Evolutionary conservation across 2,113 vertebrate species (phyloP), one percentile per base, ranked within the genome.

Genomic region (Sterna hirundo): DNA sequence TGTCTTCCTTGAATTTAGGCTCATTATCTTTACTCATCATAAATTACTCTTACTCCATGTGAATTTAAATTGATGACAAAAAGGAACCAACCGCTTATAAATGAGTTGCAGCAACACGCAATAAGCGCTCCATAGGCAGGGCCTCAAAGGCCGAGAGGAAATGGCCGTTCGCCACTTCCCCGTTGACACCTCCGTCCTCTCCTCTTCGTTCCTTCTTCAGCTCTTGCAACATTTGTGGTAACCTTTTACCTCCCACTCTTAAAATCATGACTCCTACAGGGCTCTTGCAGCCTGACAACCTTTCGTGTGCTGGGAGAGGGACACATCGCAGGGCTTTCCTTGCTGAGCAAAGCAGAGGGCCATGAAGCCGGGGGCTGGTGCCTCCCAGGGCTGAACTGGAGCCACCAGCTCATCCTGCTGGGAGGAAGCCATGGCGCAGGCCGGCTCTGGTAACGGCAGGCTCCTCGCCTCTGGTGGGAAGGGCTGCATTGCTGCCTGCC

Each of bases 351-450:
- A 38, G 58, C 61, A 34, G 60, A 46, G 36, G 40, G 44, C 76
- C 38, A n/a, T 0, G 0, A 42, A 49, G 55, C 40, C 1, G 1
- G 34, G 30, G 29, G 7, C 18, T 3, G 2, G 36, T 30, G 29
- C 47, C 27, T 36, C 13, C 21, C 38, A 7, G 80, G 5, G 27
- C 46, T 2, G 0, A n/a, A 5, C 13, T 36, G 52, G 25, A 32
- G 75, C 8, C 14, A 26, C 7, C 49, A 15, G 49, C 54, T 19
- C 3, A 0, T 8, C 30, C 38, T 4, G 30, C 42, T 15, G n/a
- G 23, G n/a, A n/a, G 36, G 36, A 34, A 72, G 64, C 32, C 17
- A 1, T 11, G n/a, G 38, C 6, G 1, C 75, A 36, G 20, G 46
- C 57, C 7, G 20, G 23, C 75, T 18, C 44, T 6, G 25, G 3